Evolutionary conservation across 2,113 vertebrate species (phyloP), one percentile per base, ranked within the genome.

Genomic region (Vicugna pacos): DNA sequence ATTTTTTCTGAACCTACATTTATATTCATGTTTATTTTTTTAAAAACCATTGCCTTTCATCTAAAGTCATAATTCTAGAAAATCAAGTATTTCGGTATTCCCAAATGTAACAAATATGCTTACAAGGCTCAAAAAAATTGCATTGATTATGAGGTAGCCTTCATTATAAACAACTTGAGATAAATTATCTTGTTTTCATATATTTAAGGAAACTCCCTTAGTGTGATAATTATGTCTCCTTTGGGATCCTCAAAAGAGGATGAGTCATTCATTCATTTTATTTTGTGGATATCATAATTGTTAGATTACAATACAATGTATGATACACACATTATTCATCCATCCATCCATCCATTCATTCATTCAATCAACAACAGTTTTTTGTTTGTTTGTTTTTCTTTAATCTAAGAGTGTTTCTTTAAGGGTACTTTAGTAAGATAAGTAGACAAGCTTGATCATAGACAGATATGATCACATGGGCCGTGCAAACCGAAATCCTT

Each of bases 161-260:
- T 96, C 80, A 82, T 72, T 79, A 65, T 72, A 85, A 94, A 60
- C 14, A 85, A 26, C 30, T 70, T 75, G 32, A 94, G 19, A 62
- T 64, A 48, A 82, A 77, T 81, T 35, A 70, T 20, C 60, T 30
- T 58, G 35, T 86, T 94, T 95, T 32, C 58, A 56, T 73, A 38
- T 48, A 87, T 72, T 92, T 42, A 87, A 85, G 50, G 28, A 69
- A 83, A 79, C 62, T 82, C 42, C 91, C n/a, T 80, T 70, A 60
- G 3, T 73, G 10, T 42, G 69, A 56, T 73, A 38, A 13, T 38
- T 82, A 4, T 81, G 3, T 87, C 46, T 86, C n/a, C 69, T 54
- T 7, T 72, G 46, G 19, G 14, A 64, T 56, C 50, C 32, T 92
- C 65, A 69, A 77, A 67, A 76, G 5, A 32, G 3, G 20, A 48